Evolutionary conservation across 2,113 vertebrate genomes (phyloP).

Genomic region (Fregata magnificens): DNA sequence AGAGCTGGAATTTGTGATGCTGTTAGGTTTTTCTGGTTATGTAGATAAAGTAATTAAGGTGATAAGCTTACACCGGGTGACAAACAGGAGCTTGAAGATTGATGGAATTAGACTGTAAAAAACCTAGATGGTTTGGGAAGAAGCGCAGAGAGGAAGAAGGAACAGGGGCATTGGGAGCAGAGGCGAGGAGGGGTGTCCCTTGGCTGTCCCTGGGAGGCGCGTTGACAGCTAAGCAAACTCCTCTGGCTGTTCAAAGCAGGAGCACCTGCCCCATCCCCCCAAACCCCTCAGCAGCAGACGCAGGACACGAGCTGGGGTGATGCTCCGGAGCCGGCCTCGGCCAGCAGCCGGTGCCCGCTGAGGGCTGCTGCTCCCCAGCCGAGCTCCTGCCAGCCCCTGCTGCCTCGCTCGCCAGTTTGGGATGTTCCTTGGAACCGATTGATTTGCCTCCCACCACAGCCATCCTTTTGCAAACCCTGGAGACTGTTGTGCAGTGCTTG

Average conservation of each 20-base stretch:
- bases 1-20: background rate
- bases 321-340: background rate
- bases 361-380: background rate
- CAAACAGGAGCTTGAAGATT: background rate
- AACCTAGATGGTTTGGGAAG: background rate
- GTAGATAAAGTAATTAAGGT: background rate
- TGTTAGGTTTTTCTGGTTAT: background rate
- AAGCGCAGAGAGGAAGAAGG: background rate
- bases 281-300: background rate
- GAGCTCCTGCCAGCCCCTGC: background rate
- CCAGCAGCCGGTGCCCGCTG: background rate
- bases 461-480: background rate
- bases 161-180: background rate
- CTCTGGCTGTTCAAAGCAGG: background rate
- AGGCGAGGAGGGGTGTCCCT: too few relatives aligned
- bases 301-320: background rate
- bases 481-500: background rate
- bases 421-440: background rate
- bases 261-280: accelerated
- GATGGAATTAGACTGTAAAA: background rate
- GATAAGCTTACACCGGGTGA: background rate
- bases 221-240: background rate
- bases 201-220: background rate
- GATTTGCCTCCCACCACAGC: background rate
- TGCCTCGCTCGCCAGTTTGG: background rate